A percentile compares a stretch with the other conserved stretches of the same genome.
These are phyloP conservation scores for Megalops atlanticus DNA, from an alignment of 2,113 vertebrate species.

Conservation along the genomic window DNA sequence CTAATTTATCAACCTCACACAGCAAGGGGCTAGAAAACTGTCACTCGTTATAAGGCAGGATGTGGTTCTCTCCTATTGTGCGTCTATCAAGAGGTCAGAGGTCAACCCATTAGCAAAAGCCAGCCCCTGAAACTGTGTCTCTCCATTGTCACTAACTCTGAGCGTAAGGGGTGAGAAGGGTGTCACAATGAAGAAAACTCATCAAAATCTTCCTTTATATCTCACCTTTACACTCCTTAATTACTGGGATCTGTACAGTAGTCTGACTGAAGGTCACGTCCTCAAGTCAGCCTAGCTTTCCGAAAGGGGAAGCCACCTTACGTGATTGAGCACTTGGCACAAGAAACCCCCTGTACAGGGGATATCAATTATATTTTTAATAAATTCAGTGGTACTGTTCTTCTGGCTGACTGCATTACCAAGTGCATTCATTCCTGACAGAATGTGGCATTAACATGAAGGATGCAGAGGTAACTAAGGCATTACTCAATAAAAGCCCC, in stretches of 20 bases:
- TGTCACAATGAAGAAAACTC: background rate
- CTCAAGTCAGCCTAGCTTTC: too few species aligned
- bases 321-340: background rate
- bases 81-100: background rate
- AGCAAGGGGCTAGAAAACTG: too few species aligned
- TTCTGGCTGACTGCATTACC: background rate
- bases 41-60: too few species aligned
- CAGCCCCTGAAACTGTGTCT: background rate
- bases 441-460: too few species aligned
- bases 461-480: too few species aligned
- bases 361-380: background rate
- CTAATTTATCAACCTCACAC: too few species aligned
- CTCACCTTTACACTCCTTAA: background rate
- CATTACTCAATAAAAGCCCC: background rate
- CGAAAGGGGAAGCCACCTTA: background rate
- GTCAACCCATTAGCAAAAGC: background rate
- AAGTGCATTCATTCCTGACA: too few species aligned
- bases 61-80: background rate
- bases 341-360: background rate
- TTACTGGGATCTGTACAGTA: background rate
- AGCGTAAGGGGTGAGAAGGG: background rate
- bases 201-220: background rate
- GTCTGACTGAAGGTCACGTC: too few species aligned
- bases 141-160: background rate
- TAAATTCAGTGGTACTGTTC: background rate